phyloP scores from a whole-genome alignment of 2,113 vertebrate species.

The Eretmochelys imbricata region DNA sequence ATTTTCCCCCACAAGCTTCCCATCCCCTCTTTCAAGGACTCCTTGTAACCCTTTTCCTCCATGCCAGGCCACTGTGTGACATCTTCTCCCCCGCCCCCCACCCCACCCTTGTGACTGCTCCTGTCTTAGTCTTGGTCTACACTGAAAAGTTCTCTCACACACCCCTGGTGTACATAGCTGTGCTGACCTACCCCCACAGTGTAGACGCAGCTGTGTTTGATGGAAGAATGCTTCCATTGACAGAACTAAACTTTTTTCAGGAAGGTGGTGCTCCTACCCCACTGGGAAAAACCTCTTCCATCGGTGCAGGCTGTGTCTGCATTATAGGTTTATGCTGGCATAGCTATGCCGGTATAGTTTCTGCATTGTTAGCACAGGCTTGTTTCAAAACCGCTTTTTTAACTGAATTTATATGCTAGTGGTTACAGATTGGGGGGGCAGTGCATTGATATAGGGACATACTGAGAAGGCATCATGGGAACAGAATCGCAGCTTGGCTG shows the following conservation, averaged over 20 bases:
- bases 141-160: background rate
- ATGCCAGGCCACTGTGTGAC: background rate
- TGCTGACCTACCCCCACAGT: background rate
- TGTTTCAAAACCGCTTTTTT: background rate
- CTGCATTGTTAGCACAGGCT: background rate
- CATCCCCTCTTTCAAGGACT: background rate
- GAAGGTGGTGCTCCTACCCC: background rate
- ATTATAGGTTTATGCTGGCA: background rate
- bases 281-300: background rate
- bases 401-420: background rate
- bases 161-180: background rate
- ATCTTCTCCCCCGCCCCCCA: no score
- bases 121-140: background rate
- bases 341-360: no score
- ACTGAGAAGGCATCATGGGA: background rate
- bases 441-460: background rate
- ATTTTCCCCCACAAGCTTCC: background rate
- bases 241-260: background rate
- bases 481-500: background rate
- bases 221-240: background rate
- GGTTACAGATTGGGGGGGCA: background rate
- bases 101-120: slow-evolving; percentile 6
- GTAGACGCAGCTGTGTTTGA: background rate
- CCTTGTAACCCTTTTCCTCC: fast-evolving
- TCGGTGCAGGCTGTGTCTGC: background rate